Evolutionary conservation across 2,797 vertebrate species (phyloP).

Genomic region (Muscicapa comitata): DNA sequence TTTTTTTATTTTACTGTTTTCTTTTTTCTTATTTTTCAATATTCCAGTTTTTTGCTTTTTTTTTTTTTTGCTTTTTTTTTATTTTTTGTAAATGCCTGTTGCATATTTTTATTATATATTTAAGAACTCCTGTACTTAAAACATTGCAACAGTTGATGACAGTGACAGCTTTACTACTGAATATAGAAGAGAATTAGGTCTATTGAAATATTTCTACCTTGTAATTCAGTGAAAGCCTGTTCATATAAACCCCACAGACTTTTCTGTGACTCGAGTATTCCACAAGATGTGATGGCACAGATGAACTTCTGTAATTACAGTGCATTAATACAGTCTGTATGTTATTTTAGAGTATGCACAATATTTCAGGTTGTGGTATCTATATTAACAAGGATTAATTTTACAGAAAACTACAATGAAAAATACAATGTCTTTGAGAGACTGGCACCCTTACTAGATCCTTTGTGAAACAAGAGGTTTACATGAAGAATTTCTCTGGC

Average conservation of each 20-base stretch:
- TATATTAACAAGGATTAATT: not conserved
- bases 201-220: not conserved
- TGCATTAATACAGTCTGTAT: not conserved
- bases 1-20: accelerated
- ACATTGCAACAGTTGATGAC: not conserved
- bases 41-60: not conserved
- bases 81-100: not conserved
- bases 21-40: no score
- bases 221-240: not conserved
- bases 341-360: not conserved
- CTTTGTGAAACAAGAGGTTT: not conserved
- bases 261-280: not conserved
- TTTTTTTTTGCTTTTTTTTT: not conserved
- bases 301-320: not conserved
- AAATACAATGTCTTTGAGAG: not conserved
- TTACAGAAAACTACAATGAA: not conserved
- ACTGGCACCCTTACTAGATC: not conserved
- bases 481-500: not conserved
- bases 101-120: not conserved
- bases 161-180: not conserved
- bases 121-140: not conserved
- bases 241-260: not conserved
- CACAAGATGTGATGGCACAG: not conserved
- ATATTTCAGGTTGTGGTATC: not conserved
- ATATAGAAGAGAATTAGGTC: not conserved